Evolutionary conservation across 2,797 vertebrate genomes (phyloP), one percentile per base, ranked within the genome.

Genomic region (Poeciliopsis turneri): DNA sequence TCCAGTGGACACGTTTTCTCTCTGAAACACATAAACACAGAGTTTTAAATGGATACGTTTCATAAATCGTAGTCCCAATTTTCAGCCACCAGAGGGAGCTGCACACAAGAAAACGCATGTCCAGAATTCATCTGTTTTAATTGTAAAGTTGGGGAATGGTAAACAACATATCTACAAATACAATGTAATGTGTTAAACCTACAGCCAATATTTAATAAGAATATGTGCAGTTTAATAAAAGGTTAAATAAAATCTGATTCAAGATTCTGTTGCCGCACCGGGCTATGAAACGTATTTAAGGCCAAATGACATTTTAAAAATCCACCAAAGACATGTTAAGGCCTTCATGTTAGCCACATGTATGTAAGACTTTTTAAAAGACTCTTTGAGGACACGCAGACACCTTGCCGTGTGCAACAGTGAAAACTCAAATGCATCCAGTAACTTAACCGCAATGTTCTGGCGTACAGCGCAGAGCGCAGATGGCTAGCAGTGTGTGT

Each of bases 21-120:
- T 74, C 94, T 94, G 78, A 83, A 89, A 91, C 8, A 16, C 30
- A 23, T 1, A 85, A 69, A 76, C 15, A 84, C 46, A 70, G 9
- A 66, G 45, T 76, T 75, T 33, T 41, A 5, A 68, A 41, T 64
- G 1, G 1, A 51, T 2, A 7, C 2, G 49, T 55, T 43, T 61
- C 8, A 33, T 5, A 49, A 72, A 45, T 28, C 6, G 39, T 41
- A 55, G 6, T 74, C 8, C 8, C 9, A 2, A 64, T 16, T 66
- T 47, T 51, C 5, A 57, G 25, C 18, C 30, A 39, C 61, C 70
- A 78, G 36, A 30, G 47, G 64, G 75, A 16, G 75, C 47, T 6
- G 5, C 75, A 39, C 46, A 47, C 43, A 16, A 18, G 28, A 13
- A 12, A 36, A 16, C 6, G 1, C 30, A 20, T 18, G 23, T 41